phyloP scores from a whole-genome alignment of 2,888 invertebrate genomes.

The Cephus sareptanus region DNA sequence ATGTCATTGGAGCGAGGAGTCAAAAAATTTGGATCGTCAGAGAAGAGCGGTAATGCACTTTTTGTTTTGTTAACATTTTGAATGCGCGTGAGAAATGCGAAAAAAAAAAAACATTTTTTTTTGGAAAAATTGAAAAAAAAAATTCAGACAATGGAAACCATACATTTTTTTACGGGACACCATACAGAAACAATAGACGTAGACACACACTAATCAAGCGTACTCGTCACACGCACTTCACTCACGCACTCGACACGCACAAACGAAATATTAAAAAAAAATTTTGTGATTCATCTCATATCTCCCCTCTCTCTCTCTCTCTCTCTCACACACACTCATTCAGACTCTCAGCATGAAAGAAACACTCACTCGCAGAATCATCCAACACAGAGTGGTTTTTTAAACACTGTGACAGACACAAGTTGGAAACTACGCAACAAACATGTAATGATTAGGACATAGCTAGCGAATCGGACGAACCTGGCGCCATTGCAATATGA shows the following conservation, averaged over 20 bases:
- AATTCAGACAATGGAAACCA: background rate
- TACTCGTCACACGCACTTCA: constrained; percentile 51
- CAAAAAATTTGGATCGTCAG: too few species aligned
- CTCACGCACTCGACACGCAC: constrained; percentile 28
- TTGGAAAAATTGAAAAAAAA: background rate
- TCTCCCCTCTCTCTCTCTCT: background rate
- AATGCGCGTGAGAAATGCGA: too few species aligned
- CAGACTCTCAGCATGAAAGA: background rate
- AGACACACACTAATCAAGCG: constrained; percentile 65
- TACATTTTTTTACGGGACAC: constrained; percentile 11
- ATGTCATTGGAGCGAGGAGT: fast-evolving
- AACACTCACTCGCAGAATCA: constrained; percentile 53
- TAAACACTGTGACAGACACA: constrained; percentile 65
- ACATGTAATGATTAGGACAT: constrained; percentile 7
- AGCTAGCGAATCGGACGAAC: constrained; percentile 17
- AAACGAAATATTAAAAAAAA: background rate
- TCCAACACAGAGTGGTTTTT: constrained; percentile 60
- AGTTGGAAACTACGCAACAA: constrained; percentile 64
- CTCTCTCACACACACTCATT: constrained; percentile 53
- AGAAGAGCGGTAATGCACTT: too few species aligned
- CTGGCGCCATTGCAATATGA: background rate
- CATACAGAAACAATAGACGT: constrained; percentile 66
- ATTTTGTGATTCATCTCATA: background rate
- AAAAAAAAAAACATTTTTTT: too few species aligned
- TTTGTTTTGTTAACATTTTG: too few species aligned